phyloP scores from a whole-genome alignment of 2,113 vertebrate species.

The Datnioides undecimradiatus region DNA sequence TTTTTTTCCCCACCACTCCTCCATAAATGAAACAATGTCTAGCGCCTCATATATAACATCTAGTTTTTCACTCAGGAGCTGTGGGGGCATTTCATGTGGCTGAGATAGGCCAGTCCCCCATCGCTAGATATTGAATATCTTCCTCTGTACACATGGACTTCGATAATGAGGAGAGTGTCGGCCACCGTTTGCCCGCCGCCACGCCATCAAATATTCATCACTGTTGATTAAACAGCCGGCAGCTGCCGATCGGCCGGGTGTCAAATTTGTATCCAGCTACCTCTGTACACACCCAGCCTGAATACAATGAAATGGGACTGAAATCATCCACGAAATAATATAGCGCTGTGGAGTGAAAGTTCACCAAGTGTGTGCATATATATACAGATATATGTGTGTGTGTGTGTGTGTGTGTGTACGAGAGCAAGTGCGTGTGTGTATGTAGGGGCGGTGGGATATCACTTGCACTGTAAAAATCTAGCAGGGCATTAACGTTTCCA shows the following conservation, averaged over 20 bases:
- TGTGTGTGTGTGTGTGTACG: conserved; percentile 13
- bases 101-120: conserved; percentile 52
- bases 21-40: conserved; percentile 1
- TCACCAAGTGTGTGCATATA: conserved; percentile 21
- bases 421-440: too few relatives aligned
- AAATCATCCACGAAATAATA: conserved; percentile 53
- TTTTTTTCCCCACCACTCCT: not conserved
- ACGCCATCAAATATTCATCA: conserved; percentile 91
- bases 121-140: conserved; percentile 77
- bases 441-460: conserved; percentile 2
- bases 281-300: conserved; percentile 78
- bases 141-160: conserved; percentile 77
- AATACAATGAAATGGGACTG: conserved; percentile 52
- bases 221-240: conserved; percentile 90
- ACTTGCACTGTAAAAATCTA: conserved; percentile 46
- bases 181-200: conserved; percentile 80
- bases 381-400: not conserved
- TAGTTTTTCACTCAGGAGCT: conserved; percentile 26
- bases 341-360: conserved; percentile 12
- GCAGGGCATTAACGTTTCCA: conserved; percentile 87
- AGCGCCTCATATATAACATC: not conserved
- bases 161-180: conserved; percentile 83
- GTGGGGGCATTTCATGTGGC: conserved; percentile 55
- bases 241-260: conserved; percentile 83
- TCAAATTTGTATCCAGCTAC: conserved; percentile 87